Conservation (phyloP, 2,113 vertebrate genomes). For the Toxotes chatareus region DNA sequence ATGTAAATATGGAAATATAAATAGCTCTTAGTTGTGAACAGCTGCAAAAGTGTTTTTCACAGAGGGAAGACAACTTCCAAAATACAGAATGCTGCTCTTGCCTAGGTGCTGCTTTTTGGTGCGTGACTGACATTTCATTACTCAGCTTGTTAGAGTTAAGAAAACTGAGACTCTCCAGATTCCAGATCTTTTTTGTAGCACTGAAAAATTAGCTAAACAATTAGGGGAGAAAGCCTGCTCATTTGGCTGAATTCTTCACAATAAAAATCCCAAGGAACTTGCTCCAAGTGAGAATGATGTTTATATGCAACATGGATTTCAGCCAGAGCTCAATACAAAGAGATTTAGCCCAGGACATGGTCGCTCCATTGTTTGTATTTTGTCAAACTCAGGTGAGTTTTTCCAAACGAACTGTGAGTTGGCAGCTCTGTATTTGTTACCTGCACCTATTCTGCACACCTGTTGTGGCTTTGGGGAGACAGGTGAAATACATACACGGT, state of each 20-base stretch:
- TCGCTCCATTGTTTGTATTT: too few relatives aligned
- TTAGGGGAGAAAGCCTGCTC: background rate
- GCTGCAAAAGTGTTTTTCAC: background rate
- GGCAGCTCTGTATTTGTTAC: background rate
- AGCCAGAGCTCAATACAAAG: conserved; percentile 1
- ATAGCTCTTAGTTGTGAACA: background rate
- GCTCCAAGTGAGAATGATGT: too few relatives aligned
- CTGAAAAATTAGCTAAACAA: background rate
- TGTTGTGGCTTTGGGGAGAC: background rate
- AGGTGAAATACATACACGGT: too few relatives aligned
- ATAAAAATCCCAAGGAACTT: background rate
- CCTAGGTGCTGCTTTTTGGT: background rate
- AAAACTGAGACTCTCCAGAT: background rate
- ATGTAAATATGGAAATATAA: background rate
- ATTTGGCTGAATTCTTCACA: background rate
- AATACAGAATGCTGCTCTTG: background rate
- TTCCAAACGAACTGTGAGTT: background rate
- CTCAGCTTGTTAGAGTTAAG: background rate
- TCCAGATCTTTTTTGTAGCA: background rate
- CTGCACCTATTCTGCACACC: background rate
- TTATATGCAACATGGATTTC: background rate
- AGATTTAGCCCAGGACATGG: too few relatives aligned
- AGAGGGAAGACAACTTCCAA: background rate
- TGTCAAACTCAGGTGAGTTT: background rate
- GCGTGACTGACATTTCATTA: background rate